Percentiles rank a stretch among this genome's conserved stretches.
These are phyloP conservation scores for Drosophila suboccidentalis DNA, from an alignment of 2,888 invertebrate species.

Conservation along the genomic window DNA sequence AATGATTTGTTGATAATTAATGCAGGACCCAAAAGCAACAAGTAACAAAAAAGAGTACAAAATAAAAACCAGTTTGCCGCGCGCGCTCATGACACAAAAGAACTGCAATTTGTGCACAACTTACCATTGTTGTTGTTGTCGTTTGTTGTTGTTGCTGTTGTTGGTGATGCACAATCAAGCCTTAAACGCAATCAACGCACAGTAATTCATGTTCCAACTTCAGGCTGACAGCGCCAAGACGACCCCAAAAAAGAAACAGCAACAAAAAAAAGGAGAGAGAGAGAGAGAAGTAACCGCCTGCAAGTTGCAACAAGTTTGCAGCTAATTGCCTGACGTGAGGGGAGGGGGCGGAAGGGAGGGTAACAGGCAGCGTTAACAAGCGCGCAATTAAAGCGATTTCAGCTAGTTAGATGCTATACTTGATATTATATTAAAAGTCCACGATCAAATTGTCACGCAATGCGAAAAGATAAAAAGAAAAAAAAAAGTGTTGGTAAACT, in stretches of 20 bases:
- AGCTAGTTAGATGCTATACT: constrained; percentile 17
- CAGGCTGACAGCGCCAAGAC: constrained; percentile 62
- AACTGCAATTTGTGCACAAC: constrained; percentile 67
- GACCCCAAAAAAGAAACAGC: constrained; percentile 44
- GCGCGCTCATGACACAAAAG: constrained; percentile 52
- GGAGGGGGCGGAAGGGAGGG: background rate
- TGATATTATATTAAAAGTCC: constrained; percentile 1
- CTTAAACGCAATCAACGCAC: constrained; percentile 82
- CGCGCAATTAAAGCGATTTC: constrained; percentile 46
- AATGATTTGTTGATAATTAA: constrained; percentile 82
- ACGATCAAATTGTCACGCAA: constrained; percentile 40
- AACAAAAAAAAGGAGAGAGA: constrained; percentile 12
- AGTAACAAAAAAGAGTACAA: constrained; percentile 25
- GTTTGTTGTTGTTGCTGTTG: constrained; percentile 24
- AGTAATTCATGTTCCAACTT: constrained; percentile 69
- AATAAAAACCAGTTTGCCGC: constrained; percentile 63
- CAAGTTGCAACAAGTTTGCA: constrained; percentile 42
- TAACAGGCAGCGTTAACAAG: constrained; percentile 41
- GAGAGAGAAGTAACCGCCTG: constrained; percentile 26
- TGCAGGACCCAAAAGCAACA: constrained; percentile 43
- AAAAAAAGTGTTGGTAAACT: constrained; percentile 8
- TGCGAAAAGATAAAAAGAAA: background rate
- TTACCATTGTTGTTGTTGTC: constrained; percentile 24
- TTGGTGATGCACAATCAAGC: constrained; percentile 64
- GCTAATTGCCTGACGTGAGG: constrained; percentile 62